Evolutionary conservation across 2,113 vertebrate species (phyloP).

Genomic region (Cephalopterus ornatus): DNA sequence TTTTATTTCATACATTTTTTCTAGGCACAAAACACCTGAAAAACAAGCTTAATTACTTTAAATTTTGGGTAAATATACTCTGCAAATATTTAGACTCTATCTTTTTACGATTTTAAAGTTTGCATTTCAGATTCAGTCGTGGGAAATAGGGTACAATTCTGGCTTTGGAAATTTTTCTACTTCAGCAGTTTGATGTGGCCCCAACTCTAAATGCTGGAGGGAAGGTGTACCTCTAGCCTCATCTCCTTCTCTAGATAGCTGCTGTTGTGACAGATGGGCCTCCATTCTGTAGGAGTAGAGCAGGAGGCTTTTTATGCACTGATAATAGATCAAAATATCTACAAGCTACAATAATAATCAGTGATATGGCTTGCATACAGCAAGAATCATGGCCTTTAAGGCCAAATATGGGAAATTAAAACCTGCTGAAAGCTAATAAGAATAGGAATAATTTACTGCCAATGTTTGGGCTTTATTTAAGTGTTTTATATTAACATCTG

Average conservation of each 20-base stretch:
- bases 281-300: neutral
- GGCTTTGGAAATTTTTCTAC: neutral
- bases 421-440: neutral
- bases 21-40: neutral
- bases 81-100: neutral
- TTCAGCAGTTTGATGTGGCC: neutral
- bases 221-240: neutral
- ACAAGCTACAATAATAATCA: neutral
- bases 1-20: neutral
- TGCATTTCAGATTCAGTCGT: neutral
- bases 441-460: neutral
- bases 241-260: neutral
- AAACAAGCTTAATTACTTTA: neutral
- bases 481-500: neutral
- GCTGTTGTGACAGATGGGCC: neutral
- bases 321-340: neutral
- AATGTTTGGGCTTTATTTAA: neutral
- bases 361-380: neutral
- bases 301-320: neutral
- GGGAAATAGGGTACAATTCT: neutral
- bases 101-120: neutral
- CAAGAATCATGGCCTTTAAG: neutral
- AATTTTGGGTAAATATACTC: neutral
- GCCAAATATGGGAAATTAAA: neutral
- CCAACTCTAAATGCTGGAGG: neutral